These are phyloP conservation scores for Amphipoea lucens DNA, from an alignment of 2,888 invertebrate genomes.

Conservation along the genomic window DNA sequence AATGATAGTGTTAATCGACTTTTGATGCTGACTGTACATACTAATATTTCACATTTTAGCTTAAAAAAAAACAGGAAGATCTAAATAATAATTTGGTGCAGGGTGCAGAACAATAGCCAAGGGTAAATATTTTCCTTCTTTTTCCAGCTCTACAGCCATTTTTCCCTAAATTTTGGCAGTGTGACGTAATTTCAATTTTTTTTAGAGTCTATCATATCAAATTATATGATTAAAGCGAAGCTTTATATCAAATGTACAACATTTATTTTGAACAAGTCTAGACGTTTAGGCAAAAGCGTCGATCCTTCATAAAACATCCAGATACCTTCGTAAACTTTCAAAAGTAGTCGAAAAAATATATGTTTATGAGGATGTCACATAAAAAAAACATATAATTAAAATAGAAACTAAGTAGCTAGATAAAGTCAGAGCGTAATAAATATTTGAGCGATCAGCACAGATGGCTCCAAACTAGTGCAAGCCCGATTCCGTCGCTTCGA, in stretches of 20 bases:
- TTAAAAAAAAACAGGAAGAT: constrained; percentile 23
- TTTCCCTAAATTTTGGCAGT: constrained; percentile 39
- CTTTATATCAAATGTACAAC: constrained; percentile 4
- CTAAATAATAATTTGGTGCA: constrained; percentile 41
- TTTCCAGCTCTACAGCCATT: background rate
- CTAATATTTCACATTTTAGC: background rate
- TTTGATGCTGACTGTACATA: no score
- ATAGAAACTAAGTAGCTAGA: constrained; percentile 27
- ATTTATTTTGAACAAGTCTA: constrained; percentile 10
- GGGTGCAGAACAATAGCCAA: constrained; percentile 33
- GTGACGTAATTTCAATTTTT: constrained; percentile 1
- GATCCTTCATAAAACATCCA: constrained; percentile 20
- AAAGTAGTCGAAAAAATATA: constrained; percentile 52
- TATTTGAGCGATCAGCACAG: constrained; percentile 63
- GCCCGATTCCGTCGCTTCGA: constrained; percentile 48
- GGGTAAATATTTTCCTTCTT: background rate
- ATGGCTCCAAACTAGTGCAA: constrained; percentile 53
- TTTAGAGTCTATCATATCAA: background rate
- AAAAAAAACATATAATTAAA: constrained; percentile 30
- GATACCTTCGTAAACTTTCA: constrained; percentile 24
- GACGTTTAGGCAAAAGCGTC: constrained; percentile 22
- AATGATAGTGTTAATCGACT: no score
- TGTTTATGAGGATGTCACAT: constrained; percentile 19
- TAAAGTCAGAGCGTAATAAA: constrained; percentile 49
- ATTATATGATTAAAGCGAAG: background rate